Base-by-base conservation (phyloP, 2,113 vertebrate genomes). In the Strix uralensis region DNA sequence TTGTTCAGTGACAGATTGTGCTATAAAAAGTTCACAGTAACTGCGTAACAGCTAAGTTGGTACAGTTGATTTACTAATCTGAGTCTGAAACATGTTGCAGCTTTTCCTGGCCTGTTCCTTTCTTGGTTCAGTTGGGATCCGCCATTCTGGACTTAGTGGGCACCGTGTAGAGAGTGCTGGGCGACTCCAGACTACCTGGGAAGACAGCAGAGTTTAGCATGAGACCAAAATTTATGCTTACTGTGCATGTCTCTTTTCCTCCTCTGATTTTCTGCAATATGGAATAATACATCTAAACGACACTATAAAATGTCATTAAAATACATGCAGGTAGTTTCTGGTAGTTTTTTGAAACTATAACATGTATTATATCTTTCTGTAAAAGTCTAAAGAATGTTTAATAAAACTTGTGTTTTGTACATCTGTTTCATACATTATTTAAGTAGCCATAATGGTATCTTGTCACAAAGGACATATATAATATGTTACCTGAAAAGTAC, bases 1-100 rank as follows among this genome's bases (percentile, higher is more conserved):
- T 88, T 86, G 55, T 86, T 92, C 40, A n/a, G 59, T 15, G 59
- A 58, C 74, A 86, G 93, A 91, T 79, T 81, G 65, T 84, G 75
- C 59, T 92, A 51, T 66, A 81, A 84, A 63, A 74, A 71, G 59
- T 88, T 89, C 63, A 59, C 42, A 74, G 72, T 61, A 51, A 71
- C 57, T 79, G 78, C 0, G 0, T 77, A 82, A 67, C 67, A 84
- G 36, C 69, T 46, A 23, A 15, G 0, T 66, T 77, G 66, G 66
- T 90, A 29, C 49, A 69, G 61, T 3, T 61, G 44, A 65, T 82
- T 57, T 93, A 73, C 58, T 87, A 72, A 82, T 88, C 54, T 82
- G 78, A 75, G 36, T 70, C 15, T 88, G 90, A 83, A 93, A 90
- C 30, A 18, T 25, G 46, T 34, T 66, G n/a, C 26, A 54, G 74